Base-by-base conservation (phyloP, 2,888 invertebrate genomes). In the Tribolium freemani region DNA sequence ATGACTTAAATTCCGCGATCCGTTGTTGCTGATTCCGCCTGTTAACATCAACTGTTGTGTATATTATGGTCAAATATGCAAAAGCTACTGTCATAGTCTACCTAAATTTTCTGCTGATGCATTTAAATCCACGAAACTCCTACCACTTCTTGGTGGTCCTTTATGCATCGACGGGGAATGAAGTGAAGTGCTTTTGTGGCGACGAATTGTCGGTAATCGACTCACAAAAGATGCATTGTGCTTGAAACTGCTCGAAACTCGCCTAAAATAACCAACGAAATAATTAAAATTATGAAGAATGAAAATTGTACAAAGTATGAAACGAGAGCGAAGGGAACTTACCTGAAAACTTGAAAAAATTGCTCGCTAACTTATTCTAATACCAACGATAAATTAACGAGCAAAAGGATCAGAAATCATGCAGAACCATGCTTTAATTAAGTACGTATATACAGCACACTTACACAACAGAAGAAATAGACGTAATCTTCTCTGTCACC, bases 191-290 rank as follows among this genome's bases (percentile, higher is more conserved):
- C 93, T 93, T 86, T 94, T 93, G 88, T 93, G 93, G 48, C 95
- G 90, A 73, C 95, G 91, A 86, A 95, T 95, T 76, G 95, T 95
- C 81, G 96, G 96, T 87, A 96, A 90, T 80, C 96, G 92, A 83
- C 96, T 95, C 86, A 96, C 96, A 88, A 96, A 96, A 69, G 96
- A 96, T 80, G 96, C 93, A 88, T 96, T 96, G 90, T 95, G 95
- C 90, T 96, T 96, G 90, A 95, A 96, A 87, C 95, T 95, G 88
- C 89, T 90, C 84, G 93, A 92, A 87, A 92, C 91, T 84, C 93
- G 91, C 88, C 93, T 93, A 88, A 81, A 85, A 82, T 60, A 69
- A 66, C 10, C 26, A 56, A 57, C 45, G 38, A 30, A 57, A 57
- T 11, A 26, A 16, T 51, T 51, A 51, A 54, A 54, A 54, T 26